Evolutionary conservation across 2,888 invertebrate genomes (phyloP), one percentile per base, ranked within the genome.

Genomic region (Adela reaumurella): DNA sequence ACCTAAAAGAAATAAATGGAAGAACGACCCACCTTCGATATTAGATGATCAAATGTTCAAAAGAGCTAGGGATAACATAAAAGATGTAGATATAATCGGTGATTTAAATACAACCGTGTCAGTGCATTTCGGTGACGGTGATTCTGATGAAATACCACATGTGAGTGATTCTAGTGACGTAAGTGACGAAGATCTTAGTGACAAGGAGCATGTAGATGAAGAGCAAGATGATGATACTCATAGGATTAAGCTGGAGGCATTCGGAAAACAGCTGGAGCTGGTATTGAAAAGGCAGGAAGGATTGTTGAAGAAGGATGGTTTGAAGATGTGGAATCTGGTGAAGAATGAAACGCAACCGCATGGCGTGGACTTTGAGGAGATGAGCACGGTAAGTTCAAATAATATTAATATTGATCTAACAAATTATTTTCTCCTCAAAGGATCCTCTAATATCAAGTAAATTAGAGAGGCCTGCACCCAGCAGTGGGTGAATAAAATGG

Each of bases 291-390:
- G 85, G 53, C 91, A 90, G 48, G 83, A 88, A 54, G 89, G 90
- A n/a, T 77, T 94, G 52, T 83, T 92, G 63, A 88, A 85, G 63
- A 85, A 87, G 59, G 84, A 86, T 47, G 87, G 90, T 50, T 68
- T 94, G 64, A 89, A 89, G 65, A 83, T 94, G 81, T 93, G 90
- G 87, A 85, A 85, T 52, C 91, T 89, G 53, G 83, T 88, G 59
- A 86, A 86, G 47, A 91, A 92, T 62, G 84, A 86, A 45, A 87
- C 90, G 50, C 84, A 87, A 55, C 89, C 90, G 49, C 87, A 90
- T 61, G 90, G 90, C 17, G 85, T 92, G 43, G 86, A 89, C 59
- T 90, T 92, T 64, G 85, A 90, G 56, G 90, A 91, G 73, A 74
- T 90, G 62, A 81, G 82, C 48, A 81, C 88, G 81, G 91, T 90